phyloP scores from a whole-genome alignment of 2,113 vertebrate species.

The Leucosticte australis region DNA sequence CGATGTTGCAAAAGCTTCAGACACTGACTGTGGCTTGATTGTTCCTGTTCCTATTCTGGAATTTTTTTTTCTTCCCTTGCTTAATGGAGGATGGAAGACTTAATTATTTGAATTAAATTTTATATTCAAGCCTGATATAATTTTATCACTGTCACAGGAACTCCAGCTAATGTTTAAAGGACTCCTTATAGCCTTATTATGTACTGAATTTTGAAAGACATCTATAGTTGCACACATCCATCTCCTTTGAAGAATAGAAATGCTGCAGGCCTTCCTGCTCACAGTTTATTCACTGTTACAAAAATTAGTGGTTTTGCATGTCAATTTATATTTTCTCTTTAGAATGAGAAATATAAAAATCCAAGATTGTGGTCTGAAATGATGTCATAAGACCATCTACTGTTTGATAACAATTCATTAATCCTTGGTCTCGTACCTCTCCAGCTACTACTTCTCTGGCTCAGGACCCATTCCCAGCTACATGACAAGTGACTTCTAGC shows the following conservation, averaged over 20 bases:
- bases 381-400: background rate
- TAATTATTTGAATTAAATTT: background rate
- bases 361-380: background rate
- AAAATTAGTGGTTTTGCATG: background rate
- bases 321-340: background rate
- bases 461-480: background rate
- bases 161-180: background rate
- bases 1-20: background rate
- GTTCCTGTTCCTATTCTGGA: background rate
- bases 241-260: background rate
- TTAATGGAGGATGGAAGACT: background rate
- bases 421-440: background rate
- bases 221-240: background rate
- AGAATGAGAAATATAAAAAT: background rate
- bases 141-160: background rate
- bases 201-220: background rate
- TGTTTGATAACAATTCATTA: background rate
- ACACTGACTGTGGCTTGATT: background rate
- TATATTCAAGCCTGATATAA: background rate
- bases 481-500: background rate
- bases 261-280: background rate
- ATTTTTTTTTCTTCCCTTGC: background rate
- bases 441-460: background rate
- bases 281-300: background rate
- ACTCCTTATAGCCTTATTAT: background rate